Base-by-base conservation (phyloP, 2,113 vertebrate genomes). In the Xiphophorus couchianus region DNA sequence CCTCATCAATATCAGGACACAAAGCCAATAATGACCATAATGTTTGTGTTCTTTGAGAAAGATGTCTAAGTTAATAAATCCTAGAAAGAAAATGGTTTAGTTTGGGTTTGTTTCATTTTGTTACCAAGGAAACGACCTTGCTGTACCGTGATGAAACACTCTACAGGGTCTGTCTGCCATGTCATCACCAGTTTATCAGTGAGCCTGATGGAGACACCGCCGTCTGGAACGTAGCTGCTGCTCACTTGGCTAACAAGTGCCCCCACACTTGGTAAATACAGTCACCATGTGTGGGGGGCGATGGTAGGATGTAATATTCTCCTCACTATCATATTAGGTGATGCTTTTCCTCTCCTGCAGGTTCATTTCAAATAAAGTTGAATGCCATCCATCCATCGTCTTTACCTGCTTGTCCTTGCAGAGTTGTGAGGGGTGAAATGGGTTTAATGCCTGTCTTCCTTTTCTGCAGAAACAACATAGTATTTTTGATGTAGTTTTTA, bases 51-150 rank as follows among this genome's bases (percentile, higher is more conserved):
- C 66, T 89, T 70, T 88, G 74, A 72, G 71, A 76, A 84, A 82
- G n/a, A 84, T 83, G 74, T 88, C 22, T 81, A 80, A 81, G n/a
- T 90, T 75, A 93, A 91, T 91, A 91, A 82, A 93, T 86, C 76
- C 84, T 39, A 84, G 28, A 22, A 27, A 39, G 12, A 83, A 73
- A 13, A 33, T 58, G 28, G 8, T 37, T 11, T 29, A n/a, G n/a
- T 31, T 61, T 0, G 39, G 44, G 17, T 54, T 54, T 48, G 51
- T 75, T 75, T 30, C 7, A 1, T 70, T 37, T 42, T 31, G 22
- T 10, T 8, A 7, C 39, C 51, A 9, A 3, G n/a, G 14, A 48
- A 48, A 48, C 17, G 17, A 17, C 44, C 15, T 44, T 15, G 15
- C 42, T 17, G 42, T 17, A 17, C 42, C 15, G 14, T 0, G 7